Evolutionary conservation across 2,797 vertebrate genomes (phyloP).

Genomic region (Borostomias antarcticus): DNA sequence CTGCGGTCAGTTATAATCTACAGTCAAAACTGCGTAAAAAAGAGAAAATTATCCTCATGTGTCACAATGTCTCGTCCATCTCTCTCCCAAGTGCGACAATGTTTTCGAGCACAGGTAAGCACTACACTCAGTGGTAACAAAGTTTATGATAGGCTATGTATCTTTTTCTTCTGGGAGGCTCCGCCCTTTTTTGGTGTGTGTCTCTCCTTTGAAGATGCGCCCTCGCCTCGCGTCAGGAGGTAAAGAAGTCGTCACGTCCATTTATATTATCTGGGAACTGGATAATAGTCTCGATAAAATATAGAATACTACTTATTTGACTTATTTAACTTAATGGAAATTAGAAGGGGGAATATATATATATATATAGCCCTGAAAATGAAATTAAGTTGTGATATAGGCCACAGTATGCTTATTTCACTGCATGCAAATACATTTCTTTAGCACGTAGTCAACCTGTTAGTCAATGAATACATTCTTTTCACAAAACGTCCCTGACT

Average conservation of each 20-base stretch:
- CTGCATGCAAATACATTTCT: too few species aligned
- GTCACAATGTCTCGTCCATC: constrained; percentile 37
- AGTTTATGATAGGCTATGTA: constrained; percentile 52
- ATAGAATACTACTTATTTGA: background rate
- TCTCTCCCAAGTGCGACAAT: constrained; percentile 35
- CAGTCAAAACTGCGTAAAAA: constrained; percentile 24
- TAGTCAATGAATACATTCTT: too few species aligned
- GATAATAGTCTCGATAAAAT: background rate
- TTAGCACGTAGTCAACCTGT: too few species aligned
- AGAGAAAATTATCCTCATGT: constrained; percentile 62
- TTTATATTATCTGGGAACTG: background rate
- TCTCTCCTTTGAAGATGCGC: constrained; percentile 37
- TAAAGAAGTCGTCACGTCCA: constrained; percentile 9
- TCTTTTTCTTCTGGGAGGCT: constrained; percentile 51
- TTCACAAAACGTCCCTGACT: too few species aligned
- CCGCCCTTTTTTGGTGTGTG: constrained; percentile 51
- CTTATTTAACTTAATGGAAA: too few species aligned
- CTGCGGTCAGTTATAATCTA: constrained; percentile 29
- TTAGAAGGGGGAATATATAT: too few species aligned
- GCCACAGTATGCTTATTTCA: too few species aligned
- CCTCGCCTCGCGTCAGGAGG: constrained; percentile 39
- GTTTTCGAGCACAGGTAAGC: constrained; percentile 54
- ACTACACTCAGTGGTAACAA: constrained; percentile 40
- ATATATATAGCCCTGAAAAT: too few species aligned
- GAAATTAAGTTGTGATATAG: too few species aligned